Percentiles rank a stretch among this genome's conserved stretches.
These are phyloP conservation scores for Drepana arcuata DNA, from an alignment of 1,140 invertebrate genomes.

Conservation along the genomic window DNA sequence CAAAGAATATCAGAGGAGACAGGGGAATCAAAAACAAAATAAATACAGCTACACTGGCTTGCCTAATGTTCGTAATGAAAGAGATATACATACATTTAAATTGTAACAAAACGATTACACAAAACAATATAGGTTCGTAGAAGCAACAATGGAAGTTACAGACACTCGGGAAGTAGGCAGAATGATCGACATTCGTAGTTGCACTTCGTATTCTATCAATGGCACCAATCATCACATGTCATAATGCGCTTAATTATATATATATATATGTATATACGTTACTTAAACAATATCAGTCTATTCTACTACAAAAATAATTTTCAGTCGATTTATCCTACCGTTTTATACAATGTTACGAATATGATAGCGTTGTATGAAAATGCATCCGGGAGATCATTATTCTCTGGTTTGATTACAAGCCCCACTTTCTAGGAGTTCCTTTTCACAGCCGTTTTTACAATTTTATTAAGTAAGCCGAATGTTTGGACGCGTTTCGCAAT, in stretches of 20 bases:
- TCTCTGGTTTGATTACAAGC: conserved; percentile 25
- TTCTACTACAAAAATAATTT: conserved; percentile 71
- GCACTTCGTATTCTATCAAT: conserved; percentile 65
- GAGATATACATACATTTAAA: too few species aligned
- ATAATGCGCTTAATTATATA: conserved; percentile 56
- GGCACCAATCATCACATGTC: conserved; percentile 69
- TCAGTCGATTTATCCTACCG: conserved; percentile 65
- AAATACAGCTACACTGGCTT: too few species aligned
- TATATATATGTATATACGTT: conserved; percentile 20
- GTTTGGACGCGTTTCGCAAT: too few species aligned
- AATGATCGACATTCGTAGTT: conserved; percentile 44
- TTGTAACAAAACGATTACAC: too few species aligned
- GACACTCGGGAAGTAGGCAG: conserved; percentile 39
- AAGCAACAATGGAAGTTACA: conserved; percentile 67
- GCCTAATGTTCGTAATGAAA: too few species aligned
- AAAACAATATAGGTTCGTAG: too few species aligned
- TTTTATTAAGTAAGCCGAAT: conserved; percentile 21
- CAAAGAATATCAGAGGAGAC: too few species aligned
- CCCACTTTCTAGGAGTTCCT: conserved; percentile 42
- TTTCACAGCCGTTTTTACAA: conserved; percentile 50
- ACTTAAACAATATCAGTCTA: conserved; percentile 69
- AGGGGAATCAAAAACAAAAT: too few species aligned
- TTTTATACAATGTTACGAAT: conserved; percentile 51
- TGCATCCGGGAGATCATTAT: conserved; percentile 56
- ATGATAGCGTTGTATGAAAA: conserved; percentile 51